Percentiles rank a stretch among this genome's conserved stretches.
These are phyloP conservation scores for Sarcophaga bullata DNA, from an alignment of 1,140 invertebrate genomes.

Conservation along the genomic window DNA sequence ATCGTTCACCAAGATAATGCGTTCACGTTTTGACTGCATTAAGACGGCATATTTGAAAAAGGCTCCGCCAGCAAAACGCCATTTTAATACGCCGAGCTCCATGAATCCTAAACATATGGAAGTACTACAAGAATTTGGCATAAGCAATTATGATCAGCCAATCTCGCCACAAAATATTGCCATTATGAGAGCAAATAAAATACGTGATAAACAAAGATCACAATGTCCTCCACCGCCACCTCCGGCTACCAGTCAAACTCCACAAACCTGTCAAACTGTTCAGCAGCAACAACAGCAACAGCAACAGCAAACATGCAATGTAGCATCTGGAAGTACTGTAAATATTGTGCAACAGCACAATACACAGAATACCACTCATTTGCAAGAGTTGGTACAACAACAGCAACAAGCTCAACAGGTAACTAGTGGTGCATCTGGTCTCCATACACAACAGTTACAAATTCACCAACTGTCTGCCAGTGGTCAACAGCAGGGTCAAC, in stretches of 20 bases:
- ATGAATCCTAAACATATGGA: conserved; percentile 88
- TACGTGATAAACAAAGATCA: conserved; percentile 64
- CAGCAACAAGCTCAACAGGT: conserved; percentile 45
- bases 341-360: conserved; percentile 47
- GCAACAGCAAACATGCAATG: conserved; percentile 52
- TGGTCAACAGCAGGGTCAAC: conserved; percentile 40
- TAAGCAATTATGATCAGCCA: conserved; percentile 84
- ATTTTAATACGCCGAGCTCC: conserved; percentile 74
- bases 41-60: conserved; percentile 78
- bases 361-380: conserved; percentile 25
- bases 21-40: conserved; percentile 82
- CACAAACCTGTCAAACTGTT: conserved; percentile 16
- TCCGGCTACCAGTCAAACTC: conserved; percentile 49
- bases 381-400: conserved; percentile 35
- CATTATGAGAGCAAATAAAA: conserved; percentile 83
- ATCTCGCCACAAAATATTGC: conserved; percentile 87
- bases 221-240: conserved; percentile 57
- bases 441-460: conserved; percentile 53
- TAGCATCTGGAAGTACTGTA: background rate
- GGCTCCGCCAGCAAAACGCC: conserved; percentile 77
- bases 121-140: conserved; percentile 82
- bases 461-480: conserved; percentile 45
- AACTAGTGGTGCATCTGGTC: background rate
- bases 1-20: conserved; percentile 76
- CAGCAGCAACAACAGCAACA: conserved; percentile 55